Evolutionary conservation across 2,797 vertebrate species (phyloP).

Genomic region (Loriculus beryllinus): DNA sequence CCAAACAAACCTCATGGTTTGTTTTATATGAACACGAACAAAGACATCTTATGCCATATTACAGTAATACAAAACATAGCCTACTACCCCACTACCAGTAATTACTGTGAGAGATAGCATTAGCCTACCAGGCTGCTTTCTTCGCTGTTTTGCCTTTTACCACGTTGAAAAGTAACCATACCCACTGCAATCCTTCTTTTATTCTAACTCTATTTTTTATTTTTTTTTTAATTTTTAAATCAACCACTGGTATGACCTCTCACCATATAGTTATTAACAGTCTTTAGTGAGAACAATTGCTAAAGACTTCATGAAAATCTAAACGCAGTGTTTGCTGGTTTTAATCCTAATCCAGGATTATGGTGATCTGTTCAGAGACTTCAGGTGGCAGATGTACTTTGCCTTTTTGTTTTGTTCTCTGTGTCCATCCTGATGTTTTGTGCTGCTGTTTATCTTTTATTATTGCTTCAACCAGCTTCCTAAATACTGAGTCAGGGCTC

Average conservation of each 20-base stretch:
- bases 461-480: neutral
- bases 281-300: neutral
- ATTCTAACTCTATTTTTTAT: neutral
- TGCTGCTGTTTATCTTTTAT: neutral
- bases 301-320: neutral
- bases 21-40: neutral
- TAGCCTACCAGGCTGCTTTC: neutral
- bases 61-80: neutral
- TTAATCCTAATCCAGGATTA: neutral
- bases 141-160: neutral
- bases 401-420: neutral
- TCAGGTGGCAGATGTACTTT: neutral
- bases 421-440: neutral
- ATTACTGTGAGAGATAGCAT: neutral
- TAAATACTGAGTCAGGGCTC: neutral
- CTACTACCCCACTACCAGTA: neutral
- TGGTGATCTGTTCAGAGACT: neutral
- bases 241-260: neutral
- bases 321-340: neutral
- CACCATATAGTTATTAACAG: neutral
- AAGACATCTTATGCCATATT: neutral
- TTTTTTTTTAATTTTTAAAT: neutral
- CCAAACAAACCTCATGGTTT: neutral
- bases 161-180: neutral
- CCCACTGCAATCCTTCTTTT: accelerated